phyloP scores from a whole-genome alignment of 2,113 vertebrate species.

The Colossoma macropomum region DNA sequence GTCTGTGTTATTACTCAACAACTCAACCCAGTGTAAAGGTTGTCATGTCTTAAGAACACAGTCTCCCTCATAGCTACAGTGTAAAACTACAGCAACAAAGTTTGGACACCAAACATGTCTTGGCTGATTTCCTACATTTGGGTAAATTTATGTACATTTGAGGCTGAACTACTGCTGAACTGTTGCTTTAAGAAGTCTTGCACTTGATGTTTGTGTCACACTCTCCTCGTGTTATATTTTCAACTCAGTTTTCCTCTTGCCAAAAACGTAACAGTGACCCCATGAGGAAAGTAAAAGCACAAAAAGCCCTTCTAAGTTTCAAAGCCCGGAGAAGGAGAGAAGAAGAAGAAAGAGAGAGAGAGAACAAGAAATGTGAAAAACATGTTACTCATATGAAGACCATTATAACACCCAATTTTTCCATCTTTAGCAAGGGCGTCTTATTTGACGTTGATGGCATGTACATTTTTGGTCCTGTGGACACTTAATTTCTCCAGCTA shows the following conservation, averaged over 20 bases:
- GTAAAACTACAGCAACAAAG: no score
- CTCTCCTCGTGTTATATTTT: not conserved
- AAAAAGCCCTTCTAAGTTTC: not conserved
- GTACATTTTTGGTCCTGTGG: slow-evolving; percentile 1
- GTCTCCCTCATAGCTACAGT: no score
- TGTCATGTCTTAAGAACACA: no score
- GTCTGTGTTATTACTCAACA: not conserved
- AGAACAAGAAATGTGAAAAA: not conserved
- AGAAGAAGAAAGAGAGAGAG: not conserved
- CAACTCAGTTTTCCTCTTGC: not conserved
- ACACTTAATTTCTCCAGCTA: slow-evolving; percentile 41
- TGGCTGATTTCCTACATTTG: no score
- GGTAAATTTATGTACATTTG: not conserved
- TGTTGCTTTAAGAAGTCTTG: not conserved
- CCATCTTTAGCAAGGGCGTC: slow-evolving; percentile 13
- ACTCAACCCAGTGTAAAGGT: not conserved
- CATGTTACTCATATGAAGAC: slow-evolving; percentile 15
- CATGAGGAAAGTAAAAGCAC: not conserved
- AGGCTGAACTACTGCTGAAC: not conserved
- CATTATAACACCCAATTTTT: slow-evolving; percentile 17
- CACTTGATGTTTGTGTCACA: not conserved
- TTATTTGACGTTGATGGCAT: not conserved
- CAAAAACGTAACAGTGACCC: not conserved
- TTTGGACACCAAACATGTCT: no score
- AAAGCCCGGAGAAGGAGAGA: slow-evolving; percentile 1